A percentile compares a stretch with the other conserved stretches of the same genome.
phyloP scores from a whole-genome alignment of 2,113 vertebrate species.

The Apodemus speciosus region DNA sequence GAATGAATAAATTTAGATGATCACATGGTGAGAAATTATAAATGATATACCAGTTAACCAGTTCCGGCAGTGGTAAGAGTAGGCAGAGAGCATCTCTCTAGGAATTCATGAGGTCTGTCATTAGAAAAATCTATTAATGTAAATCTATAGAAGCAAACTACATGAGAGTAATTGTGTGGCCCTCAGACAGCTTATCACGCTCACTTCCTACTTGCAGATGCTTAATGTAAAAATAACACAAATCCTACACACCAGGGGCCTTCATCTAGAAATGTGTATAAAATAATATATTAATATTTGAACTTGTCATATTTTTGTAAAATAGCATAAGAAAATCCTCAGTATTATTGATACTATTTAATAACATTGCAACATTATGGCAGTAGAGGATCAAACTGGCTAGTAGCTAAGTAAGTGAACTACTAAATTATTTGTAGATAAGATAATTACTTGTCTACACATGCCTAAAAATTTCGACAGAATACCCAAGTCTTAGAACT shows the following conservation, averaged over 20 bases:
- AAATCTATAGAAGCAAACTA: not conserved
- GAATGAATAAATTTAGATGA: not conserved
- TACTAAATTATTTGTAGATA: not conserved
- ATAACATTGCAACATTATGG: not conserved
- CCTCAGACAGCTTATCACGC: too few species aligned
- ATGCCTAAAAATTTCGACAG: not conserved
- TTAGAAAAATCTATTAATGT: not conserved
- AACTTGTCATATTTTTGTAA: not conserved
- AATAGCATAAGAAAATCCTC: not conserved
- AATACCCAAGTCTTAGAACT: not conserved
- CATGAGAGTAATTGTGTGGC: not conserved
- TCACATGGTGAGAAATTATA: slow-evolving; percentile 15
- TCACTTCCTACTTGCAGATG: not conserved
- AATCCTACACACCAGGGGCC: not conserved
- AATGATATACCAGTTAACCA: not conserved
- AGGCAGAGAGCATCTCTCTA: not conserved
- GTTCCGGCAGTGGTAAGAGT: not conserved
- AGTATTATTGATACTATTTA: not conserved
- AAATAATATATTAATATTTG: not conserved
- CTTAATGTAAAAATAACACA: not conserved
- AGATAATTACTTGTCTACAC: not conserved
- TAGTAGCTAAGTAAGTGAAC: not conserved
- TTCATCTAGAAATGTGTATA: not conserved
- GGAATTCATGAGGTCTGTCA: not conserved
- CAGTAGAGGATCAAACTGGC: not conserved